Base-by-base conservation (phyloP, 2,888 invertebrate species). In the Leptura quadrifasciata region DNA sequence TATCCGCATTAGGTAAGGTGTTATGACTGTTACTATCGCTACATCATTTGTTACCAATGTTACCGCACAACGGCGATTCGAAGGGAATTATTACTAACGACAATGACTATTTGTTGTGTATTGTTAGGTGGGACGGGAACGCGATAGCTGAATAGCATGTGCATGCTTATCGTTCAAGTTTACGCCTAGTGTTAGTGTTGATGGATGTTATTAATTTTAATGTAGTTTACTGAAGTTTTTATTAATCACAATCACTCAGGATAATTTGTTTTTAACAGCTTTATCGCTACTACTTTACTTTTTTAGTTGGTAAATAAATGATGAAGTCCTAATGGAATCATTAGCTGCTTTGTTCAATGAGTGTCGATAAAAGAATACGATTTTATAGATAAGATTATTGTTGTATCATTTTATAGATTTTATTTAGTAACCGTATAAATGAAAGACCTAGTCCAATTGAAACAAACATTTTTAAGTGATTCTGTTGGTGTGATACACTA, bases 31-130 rank as follows among this genome's bases (percentile, higher is more conserved):
- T 24, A 47, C 20, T 65, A 65, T 65, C 52, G 52, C 24, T 47
- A 24, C 52, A 35, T 65, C 65, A 52, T 65, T 65, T 65, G 65
- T 65, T 65, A 65, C 65, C 52, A 24, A 47, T 65, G 65, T 52
- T 65, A 65, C 65, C 24, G 24, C 52, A n/a, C 20, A 18, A 63
- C 35, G 63, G 15, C 52, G 21, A 52, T 65, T 24, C 65, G 52
- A 65, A 47, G 24, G 31, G 65, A 52, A 65, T 65, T 65, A 47
- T 39, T 64, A 47, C 10, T 54, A 47, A 65, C 52, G 64, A 64
- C 64, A 39, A 47, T 35, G 64, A 39, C 21, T 47, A 52, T 65
- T 65, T 24, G 65, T 65, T 65, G 35, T 54, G 35, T 52, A 47
- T 65, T 21, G 65, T 52, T 24, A 54, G 27, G 65, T 52, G 52